Base-by-base conservation (phyloP, 2,888 invertebrate species). In the Watsonalla binaria region DNA sequence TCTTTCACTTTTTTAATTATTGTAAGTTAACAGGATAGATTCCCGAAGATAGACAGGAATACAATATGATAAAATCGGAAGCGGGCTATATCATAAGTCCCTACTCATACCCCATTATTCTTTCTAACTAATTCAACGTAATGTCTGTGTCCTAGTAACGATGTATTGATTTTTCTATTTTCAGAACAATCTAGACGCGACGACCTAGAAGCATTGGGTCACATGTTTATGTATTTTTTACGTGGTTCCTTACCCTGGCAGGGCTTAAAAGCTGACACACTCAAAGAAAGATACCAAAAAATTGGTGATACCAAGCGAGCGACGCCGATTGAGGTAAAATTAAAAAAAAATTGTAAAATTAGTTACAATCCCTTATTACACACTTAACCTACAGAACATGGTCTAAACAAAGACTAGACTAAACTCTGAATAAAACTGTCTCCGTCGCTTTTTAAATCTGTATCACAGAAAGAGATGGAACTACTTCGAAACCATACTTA, bases 191-290 rank as follows among this genome's bases (percentile, higher is more conserved):
- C 99, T 82, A 94, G 99, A 86, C 94, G 99, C 85, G 99, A 99
- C 92, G 99, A 99, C 92, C 93, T 99, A 87, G 99, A 99, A 92
- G 99, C 99, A 63, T 93, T 99, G 80, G 99, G 99, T 67, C 99
- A 99, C 92, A 99, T 99, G 99, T 99, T 99, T 93, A 99, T 99
- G 99, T 99, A 99, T 93, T 99, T 99, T 93, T 94, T 99, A 90
- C 94, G 99, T 76, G 99, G 99, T 78, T 98, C 98, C 89, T 94
- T 99, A 90, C 99, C 99, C 72, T 99, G 99, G 99, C 99, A 99
- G 93, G 99, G 99, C 76, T 94, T 99, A 82, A 99, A 99, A 93
- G 99, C 99, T 75, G 99, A 99, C 91, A 99, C 99, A 80, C 94
- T 99, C 80, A 99, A 99, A 92, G 99, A 99, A 92, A 93, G 99